A percentile compares a stretch with the other conserved stretches of the same genome.
These are phyloP conservation scores for Manis crassicaudata DNA, from an alignment of 2,797 vertebrate species.

Conservation along the genomic window DNA sequence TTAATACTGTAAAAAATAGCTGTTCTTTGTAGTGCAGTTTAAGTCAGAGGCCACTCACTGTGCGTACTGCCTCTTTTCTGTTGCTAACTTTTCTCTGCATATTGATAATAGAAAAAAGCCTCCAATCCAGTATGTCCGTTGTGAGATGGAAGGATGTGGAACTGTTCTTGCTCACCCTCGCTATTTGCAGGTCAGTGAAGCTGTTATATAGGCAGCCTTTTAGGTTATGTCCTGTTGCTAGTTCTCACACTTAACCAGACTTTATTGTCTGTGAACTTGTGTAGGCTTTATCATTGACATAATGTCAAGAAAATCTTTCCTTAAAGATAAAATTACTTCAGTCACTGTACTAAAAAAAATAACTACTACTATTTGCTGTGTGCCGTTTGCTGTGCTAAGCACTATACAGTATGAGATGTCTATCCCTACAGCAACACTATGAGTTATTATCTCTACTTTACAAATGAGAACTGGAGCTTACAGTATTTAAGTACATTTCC, in stretches of 20 bases:
- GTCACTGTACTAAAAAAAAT: not conserved
- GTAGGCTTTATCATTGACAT: not conserved
- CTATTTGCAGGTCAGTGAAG: slow-evolving; percentile 93
- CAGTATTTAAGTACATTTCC: not conserved
- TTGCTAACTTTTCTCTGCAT: slow-evolving; percentile 2
- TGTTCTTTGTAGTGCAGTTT: not conserved
- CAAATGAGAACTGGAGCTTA: not conserved
- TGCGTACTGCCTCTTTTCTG: not conserved
- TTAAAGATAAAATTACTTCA: slow-evolving; percentile 4
- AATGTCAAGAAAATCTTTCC: not conserved
- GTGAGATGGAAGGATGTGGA: slow-evolving; percentile 98
- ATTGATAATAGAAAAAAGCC: slow-evolving; percentile 93
- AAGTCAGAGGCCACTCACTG: not conserved
- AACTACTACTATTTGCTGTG: not conserved
- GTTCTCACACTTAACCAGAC: not conserved
- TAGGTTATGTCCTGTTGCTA: not conserved
- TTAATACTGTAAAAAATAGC: not conserved
- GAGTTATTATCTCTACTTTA: not conserved
- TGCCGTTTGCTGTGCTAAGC: not conserved
- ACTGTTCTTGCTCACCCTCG: slow-evolving; percentile 97
- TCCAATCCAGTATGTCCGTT: slow-evolving; percentile 98
- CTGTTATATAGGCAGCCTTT: not conserved
- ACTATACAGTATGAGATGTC: not conserved
- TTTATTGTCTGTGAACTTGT: not conserved
- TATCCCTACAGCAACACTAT: not conserved